Conservation (phyloP, 2,113 vertebrate species). For the Corythoichthys haematopterus region DNA sequence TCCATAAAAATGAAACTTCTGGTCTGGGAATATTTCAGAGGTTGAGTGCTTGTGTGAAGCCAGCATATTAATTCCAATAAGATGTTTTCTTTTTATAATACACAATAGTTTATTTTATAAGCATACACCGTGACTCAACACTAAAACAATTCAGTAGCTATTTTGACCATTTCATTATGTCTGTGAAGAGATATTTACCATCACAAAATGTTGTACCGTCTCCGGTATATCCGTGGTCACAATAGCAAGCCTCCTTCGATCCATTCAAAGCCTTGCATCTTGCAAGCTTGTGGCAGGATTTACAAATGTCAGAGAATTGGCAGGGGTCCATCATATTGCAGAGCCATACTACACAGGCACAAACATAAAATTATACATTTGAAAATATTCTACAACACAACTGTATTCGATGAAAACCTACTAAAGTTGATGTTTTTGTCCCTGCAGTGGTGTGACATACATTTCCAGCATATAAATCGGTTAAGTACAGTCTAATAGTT, state of each 20-base stretch:
- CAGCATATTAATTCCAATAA: neutral
- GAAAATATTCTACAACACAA: neutral
- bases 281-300: conserved; percentile 60
- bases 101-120: neutral
- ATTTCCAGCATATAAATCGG: neutral
- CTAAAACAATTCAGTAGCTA: neutral
- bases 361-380: conserved; percentile 12
- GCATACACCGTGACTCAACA: neutral
- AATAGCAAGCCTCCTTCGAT: conserved; percentile 56
- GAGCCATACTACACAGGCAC: conserved; percentile 66
- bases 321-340: conserved; percentile 67
- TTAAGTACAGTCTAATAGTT: neutral
- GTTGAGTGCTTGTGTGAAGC: neutral
- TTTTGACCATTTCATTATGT: neutral
- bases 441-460: neutral
- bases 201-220: conserved; percentile 60
- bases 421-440: neutral
- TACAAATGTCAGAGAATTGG: conserved; percentile 60
- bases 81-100: neutral
- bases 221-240: conserved; percentile 67
- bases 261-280: conserved; percentile 45
- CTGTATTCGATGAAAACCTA: neutral
- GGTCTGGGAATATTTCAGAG: neutral
- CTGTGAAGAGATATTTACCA: conserved; percentile 53
- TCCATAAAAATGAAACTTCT: neutral